A percentile compares a stretch with the other conserved stretches of the same genome.
Evolutionary conservation across 2,888 invertebrate genomes (phyloP).

Genomic region (Helleia helle): DNA sequence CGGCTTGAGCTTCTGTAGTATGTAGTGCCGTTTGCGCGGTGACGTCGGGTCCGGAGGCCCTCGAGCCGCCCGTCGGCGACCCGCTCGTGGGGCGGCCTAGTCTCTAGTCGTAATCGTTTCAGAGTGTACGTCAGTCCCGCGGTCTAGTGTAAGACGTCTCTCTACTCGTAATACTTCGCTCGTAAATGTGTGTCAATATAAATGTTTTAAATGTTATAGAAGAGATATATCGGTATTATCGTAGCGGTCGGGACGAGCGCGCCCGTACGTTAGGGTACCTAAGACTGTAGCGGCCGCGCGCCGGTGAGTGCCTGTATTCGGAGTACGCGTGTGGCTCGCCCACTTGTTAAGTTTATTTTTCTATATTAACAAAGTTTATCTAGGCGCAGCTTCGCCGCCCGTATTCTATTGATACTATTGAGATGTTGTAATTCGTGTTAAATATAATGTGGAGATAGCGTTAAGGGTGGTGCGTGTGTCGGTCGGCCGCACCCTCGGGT

Average conservation of each 20-base stretch:
- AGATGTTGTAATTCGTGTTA: neutral
- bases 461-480: constrained; percentile 25
- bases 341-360: constrained; percentile 29
- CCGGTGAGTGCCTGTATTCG: constrained; percentile 11
- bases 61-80: neutral
- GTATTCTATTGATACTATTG: neutral
- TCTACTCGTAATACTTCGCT: constrained; percentile 15
- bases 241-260: too few species aligned
- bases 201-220: constrained; percentile 28
- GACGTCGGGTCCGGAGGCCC: constrained; percentile 2
- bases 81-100: neutral
- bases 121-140: too few species aligned
- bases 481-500: constrained; percentile 13
- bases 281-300: constrained; percentile 4
- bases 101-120: neutral
- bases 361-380: constrained; percentile 27
- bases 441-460: neutral
- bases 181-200: constrained; percentile 26
- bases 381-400: constrained; percentile 1
- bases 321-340: constrained; percentile 13
- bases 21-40: constrained; percentile 13
- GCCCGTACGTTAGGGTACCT: too few species aligned
- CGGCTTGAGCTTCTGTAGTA: constrained; percentile 29
- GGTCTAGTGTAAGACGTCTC: neutral
- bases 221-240: constrained; percentile 16